Evolutionary conservation across 2,888 invertebrate genomes (phyloP), one percentile per base, ranked within the genome.

Genomic region (Orchesellides sinensis): DNA sequence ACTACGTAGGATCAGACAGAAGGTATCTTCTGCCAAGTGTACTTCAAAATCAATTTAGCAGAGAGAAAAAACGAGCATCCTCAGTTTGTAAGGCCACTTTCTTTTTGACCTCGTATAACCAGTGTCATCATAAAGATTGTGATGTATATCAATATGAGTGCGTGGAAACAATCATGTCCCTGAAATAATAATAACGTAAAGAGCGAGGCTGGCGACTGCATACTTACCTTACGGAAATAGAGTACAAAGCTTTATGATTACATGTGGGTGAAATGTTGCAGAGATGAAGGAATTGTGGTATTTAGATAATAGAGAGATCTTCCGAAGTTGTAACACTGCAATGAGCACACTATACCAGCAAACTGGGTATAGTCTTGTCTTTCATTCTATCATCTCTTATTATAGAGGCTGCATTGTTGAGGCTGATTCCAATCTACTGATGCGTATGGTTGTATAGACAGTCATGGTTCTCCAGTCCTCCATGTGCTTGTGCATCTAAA

Each of bases 241-340:
- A 69, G 69, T 54, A 69, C 69, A 69, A 69, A 69, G 52, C 54
- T 8, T 69, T 69, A n/a, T n/a, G n/a, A 69, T 32, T 54, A 35
- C 52, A 69, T 54, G 69, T 69, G 69, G 69, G 54, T 32, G 52
- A 47, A 40, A 66, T 40, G 47, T 66, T 66, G 17, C 23, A 47
- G 45, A 66, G 14, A 40, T 23, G 32, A 17, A 56, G 40, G 2
- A 40, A 10, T 40, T 32, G 10, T 32, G 10, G 32, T 32, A 6
- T 40, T 40, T 2, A n/a, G n/a, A n/a, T n/a, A n/a, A n/a, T n/a
- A n/a, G n/a, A n/a, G n/a, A n/a, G n/a, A n/a, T n/a, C n/a, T n/a
- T n/a, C n/a, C n/a, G n/a, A n/a, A n/a, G n/a, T n/a, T n/a, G n/a
- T n/a, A n/a, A n/a, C n/a, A n/a, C n/a, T n/a, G n/a, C n/a, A n/a